Evolutionary conservation across 2,797 vertebrate species (phyloP), one percentile per base, ranked within the genome.

Genomic region (Sebastolobus alascanus): DNA sequence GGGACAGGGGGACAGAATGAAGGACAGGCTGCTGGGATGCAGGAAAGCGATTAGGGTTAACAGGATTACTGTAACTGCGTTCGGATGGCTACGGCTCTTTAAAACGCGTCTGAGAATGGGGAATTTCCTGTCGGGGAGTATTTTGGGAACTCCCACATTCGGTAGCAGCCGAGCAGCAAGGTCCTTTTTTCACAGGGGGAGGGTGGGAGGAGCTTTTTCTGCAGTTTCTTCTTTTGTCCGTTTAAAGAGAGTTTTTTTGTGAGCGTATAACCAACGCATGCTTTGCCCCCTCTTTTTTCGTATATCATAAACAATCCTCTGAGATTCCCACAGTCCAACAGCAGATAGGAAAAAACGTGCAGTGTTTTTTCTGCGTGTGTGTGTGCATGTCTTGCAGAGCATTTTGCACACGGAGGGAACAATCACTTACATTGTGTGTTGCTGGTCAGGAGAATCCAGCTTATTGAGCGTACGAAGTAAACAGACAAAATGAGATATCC

Each of bases 61-160:
- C 93, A 93, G 92, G 95, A 95, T 96, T 94, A 96, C 93, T 94
- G 88, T 90, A 93, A 91, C 90, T 89, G 84, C 84, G 83, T 92
- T 93, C 56, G 73, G 84, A 91, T 85, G 87, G 87, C 78, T 77
- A 73, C 82, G 78, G 93, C 90, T 89, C 88, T 93, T 94, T 91
- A 92, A 94, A 94, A 94, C 71, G 75, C 77, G 68, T 86, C 87
- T 87, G 89, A 93, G 92, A 95, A 95, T 93, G 93, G 92, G 95
- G 95, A 95, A 96, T 96, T 96, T 96, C 96, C 95, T 95, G 95
- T 92, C 78, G 11, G 73, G 59, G 91, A 89, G 93, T 95, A 95
- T 95, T 96, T 96, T 92, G 87, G 92, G 93, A 96, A 95, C 94
- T 95, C 94, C 95, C 91, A 94, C 94, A 92, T 90, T 94, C 43